These are phyloP conservation scores for Gandaritis pyraliata DNA, from an alignment of 2,888 invertebrate genomes.

Conservation along the genomic window DNA sequence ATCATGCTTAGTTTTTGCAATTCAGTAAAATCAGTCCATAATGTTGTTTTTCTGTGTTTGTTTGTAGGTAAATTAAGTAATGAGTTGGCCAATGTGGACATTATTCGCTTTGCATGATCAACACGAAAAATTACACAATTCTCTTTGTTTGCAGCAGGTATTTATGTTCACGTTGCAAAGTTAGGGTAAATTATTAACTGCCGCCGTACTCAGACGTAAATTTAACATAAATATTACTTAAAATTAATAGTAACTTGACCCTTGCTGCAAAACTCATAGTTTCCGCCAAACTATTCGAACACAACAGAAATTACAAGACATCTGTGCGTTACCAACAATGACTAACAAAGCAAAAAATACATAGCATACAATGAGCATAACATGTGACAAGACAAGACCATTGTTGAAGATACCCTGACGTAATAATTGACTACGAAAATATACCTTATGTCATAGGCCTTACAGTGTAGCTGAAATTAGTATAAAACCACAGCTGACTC, in stretches of 20 bases:
- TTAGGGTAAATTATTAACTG: no score
- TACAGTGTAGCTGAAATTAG: constrained; percentile 1
- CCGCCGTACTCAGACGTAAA: no score
- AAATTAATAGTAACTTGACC: no score
- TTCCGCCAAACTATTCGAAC: neutral
- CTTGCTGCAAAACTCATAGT: no score
- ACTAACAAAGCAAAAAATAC: constrained; percentile 46
- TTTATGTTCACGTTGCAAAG: no score
- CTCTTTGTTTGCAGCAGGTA: no score
- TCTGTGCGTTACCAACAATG: constrained; percentile 33
- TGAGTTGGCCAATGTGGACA: constrained; percentile 6
- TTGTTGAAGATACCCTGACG: constrained; percentile 39
- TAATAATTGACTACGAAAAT: constrained; percentile 19
- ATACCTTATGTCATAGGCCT: constrained; percentile 4
- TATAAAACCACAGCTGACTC: constrained; percentile 1
- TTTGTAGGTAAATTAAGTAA: constrained; percentile 9
- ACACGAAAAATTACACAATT: constrained; percentile 22
- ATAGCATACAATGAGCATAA: constrained; percentile 43
- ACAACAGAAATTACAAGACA: constrained; percentile 20
- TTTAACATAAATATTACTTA: no score
- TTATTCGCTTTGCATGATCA: constrained; percentile 13
- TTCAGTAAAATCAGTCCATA: no score
- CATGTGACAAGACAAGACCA: constrained; percentile 46
- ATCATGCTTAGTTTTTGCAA: no score
- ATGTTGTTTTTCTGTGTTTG: no score